A percentile compares a stretch with the other conserved stretches of the same genome.
These are phyloP conservation scores for Drosophila neocordata DNA, from an alignment of 1,140 invertebrate genomes.

Conservation along the genomic window DNA sequence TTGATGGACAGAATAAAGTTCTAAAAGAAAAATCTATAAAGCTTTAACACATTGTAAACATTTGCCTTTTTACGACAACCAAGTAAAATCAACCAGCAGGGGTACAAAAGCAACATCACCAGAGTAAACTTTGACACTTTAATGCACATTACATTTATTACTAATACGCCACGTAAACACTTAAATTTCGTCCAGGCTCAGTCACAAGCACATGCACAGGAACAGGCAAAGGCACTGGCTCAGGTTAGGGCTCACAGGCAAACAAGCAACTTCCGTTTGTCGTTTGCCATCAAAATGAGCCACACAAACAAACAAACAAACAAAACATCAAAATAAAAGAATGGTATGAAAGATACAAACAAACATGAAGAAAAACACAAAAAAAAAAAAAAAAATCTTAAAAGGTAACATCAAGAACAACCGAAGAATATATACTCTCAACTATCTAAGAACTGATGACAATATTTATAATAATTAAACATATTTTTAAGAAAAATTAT, in stretches of 20 bases:
- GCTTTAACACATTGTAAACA: constrained; percentile 70
- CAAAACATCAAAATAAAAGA: constrained; percentile 24
- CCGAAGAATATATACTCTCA: constrained; percentile 17
- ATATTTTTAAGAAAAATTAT: too few species aligned
- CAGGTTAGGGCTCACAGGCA: constrained; percentile 32
- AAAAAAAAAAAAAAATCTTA: constrained; percentile 38
- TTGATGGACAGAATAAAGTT: constrained; percentile 62
- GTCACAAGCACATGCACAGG: background rate
- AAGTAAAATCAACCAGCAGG: background rate
- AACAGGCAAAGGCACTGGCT: background rate
- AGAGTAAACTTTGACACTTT: constrained; percentile 43
- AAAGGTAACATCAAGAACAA: constrained; percentile 33
- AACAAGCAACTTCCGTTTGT: constrained; percentile 68
- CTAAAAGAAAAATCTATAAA: constrained; percentile 60
- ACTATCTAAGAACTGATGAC: too few species aligned
- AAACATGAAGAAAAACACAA: background rate
- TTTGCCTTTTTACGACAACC: constrained; percentile 43
- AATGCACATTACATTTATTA: constrained; percentile 79
- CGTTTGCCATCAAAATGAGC: constrained; percentile 57
- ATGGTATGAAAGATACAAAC: background rate
- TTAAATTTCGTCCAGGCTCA: constrained; percentile 49
- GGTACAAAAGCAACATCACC: background rate
- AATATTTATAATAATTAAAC: too few species aligned
- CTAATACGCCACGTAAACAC: constrained; percentile 80
- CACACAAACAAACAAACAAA: constrained; percentile 48